Evolutionary conservation across 92 coral and sea anemone genomes (phyloP).

Genomic region (Muricea muricata): DNA sequence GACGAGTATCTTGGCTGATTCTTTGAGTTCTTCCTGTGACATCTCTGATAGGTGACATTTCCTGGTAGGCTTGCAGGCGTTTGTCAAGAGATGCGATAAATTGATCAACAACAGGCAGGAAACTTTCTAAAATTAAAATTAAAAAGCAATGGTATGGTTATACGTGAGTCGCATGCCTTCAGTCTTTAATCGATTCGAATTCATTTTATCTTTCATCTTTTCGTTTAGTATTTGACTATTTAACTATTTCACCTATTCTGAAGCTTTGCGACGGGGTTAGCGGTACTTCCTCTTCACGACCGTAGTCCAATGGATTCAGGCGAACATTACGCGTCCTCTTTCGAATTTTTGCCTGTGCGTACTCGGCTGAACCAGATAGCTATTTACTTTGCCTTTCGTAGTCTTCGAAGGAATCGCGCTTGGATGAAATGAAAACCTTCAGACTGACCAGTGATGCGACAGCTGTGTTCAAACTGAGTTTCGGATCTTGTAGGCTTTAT

Average conservation of each 20-base stretch:
- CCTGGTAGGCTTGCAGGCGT: background rate
- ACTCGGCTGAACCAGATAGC: background rate
- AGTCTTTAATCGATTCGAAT: too few relatives aligned
- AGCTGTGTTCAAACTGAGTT: conserved; percentile 1
- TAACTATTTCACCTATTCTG: background rate
- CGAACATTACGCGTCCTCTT: background rate
- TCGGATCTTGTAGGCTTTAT: background rate
- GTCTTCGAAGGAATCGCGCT: background rate
- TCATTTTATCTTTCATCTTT: background rate
- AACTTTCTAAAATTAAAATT: too few relatives aligned
- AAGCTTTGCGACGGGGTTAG: background rate
- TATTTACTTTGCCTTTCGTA: background rate
- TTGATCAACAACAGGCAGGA: too few relatives aligned
- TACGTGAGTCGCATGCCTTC: too few relatives aligned
- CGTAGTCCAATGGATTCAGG: too few relatives aligned
- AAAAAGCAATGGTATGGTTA: too few relatives aligned
- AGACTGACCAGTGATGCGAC: background rate
- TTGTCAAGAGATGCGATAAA: too few relatives aligned
- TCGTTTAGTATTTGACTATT: background rate
- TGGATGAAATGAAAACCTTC: background rate
- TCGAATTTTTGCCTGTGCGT: background rate
- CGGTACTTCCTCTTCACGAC: too few relatives aligned
- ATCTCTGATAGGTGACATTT: background rate
- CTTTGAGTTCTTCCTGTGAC: too few relatives aligned
- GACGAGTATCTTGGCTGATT: too few relatives aligned